Evolutionary conservation across 2,113 vertebrate species (phyloP).

Genomic region (Pomatostomus ruficeps): DNA sequence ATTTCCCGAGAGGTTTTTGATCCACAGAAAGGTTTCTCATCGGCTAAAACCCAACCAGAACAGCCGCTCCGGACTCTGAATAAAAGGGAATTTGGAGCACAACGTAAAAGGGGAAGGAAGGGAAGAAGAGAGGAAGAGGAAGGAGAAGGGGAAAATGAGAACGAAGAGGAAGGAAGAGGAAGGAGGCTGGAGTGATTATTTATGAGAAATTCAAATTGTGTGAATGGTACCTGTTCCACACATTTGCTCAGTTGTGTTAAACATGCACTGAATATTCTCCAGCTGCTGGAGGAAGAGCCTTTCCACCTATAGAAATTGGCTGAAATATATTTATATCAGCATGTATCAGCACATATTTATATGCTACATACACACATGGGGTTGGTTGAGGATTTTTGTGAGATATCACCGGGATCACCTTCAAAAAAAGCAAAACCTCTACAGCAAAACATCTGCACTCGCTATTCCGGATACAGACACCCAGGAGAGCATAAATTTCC

Average conservation of each 20-base stretch:
- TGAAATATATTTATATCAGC: neutral
- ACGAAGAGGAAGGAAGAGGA: neutral
- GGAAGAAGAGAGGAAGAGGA: neutral
- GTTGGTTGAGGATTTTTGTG: neutral
- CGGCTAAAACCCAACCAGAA: neutral
- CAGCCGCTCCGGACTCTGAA: neutral
- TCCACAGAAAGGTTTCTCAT: neutral
- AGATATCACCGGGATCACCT: neutral
- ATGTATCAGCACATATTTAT: neutral
- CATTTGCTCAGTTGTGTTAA: neutral
- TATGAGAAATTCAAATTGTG: neutral
- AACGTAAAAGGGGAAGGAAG: neutral
- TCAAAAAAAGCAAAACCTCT: neutral
- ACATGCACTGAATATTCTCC: neutral
- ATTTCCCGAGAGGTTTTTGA: neutral
- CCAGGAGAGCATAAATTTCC: slow-evolving; percentile 13
- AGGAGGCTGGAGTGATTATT: neutral
- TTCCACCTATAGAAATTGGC: neutral
- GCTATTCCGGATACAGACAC: slow-evolving; percentile 12
- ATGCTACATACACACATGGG: neutral
- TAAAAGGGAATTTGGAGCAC: neutral
- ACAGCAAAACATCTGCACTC: slow-evolving; percentile 4
- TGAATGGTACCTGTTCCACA: neutral
- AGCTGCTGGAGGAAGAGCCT: neutral
- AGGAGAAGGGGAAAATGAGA: neutral